Evolutionary conservation across 1,140 invertebrate species (phyloP).

Genomic region (Sarcophaga bullata): DNA sequence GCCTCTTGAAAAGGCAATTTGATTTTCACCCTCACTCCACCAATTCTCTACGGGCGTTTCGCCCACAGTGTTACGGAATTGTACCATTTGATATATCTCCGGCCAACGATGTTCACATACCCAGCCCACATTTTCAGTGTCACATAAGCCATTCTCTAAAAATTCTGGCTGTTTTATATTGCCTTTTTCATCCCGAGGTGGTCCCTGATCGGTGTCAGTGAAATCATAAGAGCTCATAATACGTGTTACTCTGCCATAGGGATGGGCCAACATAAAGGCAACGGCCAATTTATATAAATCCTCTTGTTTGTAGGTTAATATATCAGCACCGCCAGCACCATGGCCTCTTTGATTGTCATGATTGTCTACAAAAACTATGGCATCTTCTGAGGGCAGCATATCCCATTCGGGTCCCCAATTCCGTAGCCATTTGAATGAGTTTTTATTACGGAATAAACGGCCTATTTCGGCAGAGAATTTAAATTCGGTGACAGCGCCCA

Average conservation of each 20-base stretch:
- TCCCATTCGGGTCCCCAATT: constrained; percentile 71
- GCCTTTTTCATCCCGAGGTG: constrained; percentile 73
- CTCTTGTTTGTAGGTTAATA: constrained; percentile 71
- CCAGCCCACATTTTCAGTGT: constrained; percentile 74
- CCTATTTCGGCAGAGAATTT: constrained; percentile 66
- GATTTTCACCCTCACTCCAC: constrained; percentile 79
- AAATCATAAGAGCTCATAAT: constrained; percentile 84
- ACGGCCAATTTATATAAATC: constrained; percentile 76
- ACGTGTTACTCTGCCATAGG: constrained; percentile 75
- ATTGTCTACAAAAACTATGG: constrained; percentile 75
- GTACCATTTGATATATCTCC: constrained; percentile 83
- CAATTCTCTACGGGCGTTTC: constrained; percentile 71
- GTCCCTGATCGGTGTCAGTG: constrained; percentile 68
- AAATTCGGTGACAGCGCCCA: constrained; percentile 84
- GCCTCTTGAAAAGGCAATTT: constrained; percentile 81
- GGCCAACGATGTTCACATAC: constrained; percentile 91
- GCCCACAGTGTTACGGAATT: constrained; percentile 75
- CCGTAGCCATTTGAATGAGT: constrained; percentile 65
- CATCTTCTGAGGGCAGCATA: constrained; percentile 68
- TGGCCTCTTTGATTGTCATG: constrained; percentile 73
- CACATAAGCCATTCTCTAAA: constrained; percentile 75
- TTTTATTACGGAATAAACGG: constrained; percentile 63
- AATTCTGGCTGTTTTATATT: constrained; percentile 74
- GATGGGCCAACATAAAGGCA: constrained; percentile 86
- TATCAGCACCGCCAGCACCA: constrained; percentile 69